Base-by-base conservation (phyloP, 2,113 vertebrate genomes). In the Atrichornis clamosus region DNA sequence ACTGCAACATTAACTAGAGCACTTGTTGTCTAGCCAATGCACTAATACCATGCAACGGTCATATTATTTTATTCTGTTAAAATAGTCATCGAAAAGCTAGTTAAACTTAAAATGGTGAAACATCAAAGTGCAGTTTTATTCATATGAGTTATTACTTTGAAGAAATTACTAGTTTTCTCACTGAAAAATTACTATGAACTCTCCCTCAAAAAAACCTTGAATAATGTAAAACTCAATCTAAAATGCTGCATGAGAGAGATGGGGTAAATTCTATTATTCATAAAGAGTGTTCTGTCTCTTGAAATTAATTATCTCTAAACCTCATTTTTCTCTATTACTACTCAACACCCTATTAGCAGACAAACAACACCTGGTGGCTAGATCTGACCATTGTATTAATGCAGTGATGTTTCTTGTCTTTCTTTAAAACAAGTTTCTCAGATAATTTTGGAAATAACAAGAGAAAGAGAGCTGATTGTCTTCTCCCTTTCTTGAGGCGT, bases 201-300 rank as follows among this genome's bases (percentile, higher is more conserved):
- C 15, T 89, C 13, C 39, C 15, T 89, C 35, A 59, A 65, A 95
- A 91, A 89, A 88, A 11, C 26, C 20, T 44, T 85, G 63, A 93
- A 86, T 95, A 93, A 93, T 84, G 47, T 90, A 90, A 95, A 88
- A 78, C 24, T 84, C 62, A 73, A 64, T 82, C 69, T 87, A 87
- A 94, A 95, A 75, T 80, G 9, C 39, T 86, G 52, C 18, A 64
- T 68, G 44, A 77, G 41, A 87, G 67, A 83, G 23, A 60, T 35
- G 16, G 26, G 5, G 19, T 44, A 91, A 90, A 82, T 96, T 94
- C 55, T 95, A 59, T 94, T 93, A 93, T 94, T 90, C 63, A 94
- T 95, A 91, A 82, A 94, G 32, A 83, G 39, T 21, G 47, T 70
- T 47, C 39, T 70, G 23, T 83, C 33, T 33, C 35, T 77, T 72